Conservation (phyloP, 2,113 vertebrate species). For the Chaetorhynchus papuensis region DNA sequence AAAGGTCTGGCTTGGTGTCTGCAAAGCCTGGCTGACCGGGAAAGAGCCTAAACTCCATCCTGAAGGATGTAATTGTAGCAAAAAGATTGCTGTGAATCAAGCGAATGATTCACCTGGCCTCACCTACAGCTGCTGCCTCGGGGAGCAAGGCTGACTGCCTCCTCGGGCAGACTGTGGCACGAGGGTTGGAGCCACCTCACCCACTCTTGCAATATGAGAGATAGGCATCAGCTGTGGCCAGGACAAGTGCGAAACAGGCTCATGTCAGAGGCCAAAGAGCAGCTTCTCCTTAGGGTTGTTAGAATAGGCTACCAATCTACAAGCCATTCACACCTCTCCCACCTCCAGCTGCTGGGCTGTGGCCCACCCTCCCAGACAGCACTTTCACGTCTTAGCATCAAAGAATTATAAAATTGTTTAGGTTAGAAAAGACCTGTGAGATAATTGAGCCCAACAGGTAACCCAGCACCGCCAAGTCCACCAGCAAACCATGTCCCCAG, state of each 20-base stretch:
- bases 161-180: neutral
- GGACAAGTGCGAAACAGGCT: neutral
- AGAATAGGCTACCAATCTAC: neutral
- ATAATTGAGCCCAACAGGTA: neutral
- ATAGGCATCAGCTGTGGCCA: neutral
- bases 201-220: neutral
- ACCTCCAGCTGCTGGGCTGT: neutral
- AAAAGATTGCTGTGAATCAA: accelerated
- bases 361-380: neutral
- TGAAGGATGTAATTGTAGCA: neutral
- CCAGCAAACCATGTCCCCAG: neutral
- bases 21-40: neutral
- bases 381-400: neutral
- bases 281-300: neutral
- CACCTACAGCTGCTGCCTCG: accelerated
- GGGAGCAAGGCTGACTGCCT: neutral
- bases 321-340: neutral
- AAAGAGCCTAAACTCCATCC: neutral
- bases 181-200: neutral
- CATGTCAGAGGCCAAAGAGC: neutral
- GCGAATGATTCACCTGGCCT: neutral
- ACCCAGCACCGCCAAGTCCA: neutral
- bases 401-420: neutral
- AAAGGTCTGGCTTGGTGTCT: neutral
- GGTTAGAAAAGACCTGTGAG: neutral